Conservation (phyloP, 30 jellyfish, hydroid and myxozoan genomes). For the Aurelia sp. region DNA sequence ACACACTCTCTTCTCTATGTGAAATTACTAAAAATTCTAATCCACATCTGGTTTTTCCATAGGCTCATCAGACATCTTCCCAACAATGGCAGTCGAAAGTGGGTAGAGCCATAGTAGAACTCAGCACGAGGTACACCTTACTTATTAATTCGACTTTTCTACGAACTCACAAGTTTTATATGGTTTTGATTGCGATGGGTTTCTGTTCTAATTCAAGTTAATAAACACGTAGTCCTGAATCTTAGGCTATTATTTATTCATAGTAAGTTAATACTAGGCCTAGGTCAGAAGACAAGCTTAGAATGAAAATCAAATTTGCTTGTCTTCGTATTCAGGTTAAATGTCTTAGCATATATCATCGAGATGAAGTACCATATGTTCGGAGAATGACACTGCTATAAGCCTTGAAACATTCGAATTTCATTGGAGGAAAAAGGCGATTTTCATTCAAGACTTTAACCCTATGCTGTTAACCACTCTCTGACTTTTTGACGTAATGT, state of each 20-base stretch:
- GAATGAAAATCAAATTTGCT: not conserved
- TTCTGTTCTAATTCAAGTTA: not conserved
- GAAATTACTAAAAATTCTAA: not conserved
- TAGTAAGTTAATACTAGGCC: slow-evolving; percentile 31
- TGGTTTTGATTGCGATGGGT: slow-evolving; percentile 18
- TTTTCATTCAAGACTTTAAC: too few relatives aligned
- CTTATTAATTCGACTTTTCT: slow-evolving; percentile 5
- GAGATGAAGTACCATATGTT: too few relatives aligned
- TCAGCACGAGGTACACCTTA: not conserved
- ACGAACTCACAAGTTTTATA: not conserved
- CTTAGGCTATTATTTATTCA: slow-evolving; percentile 1
- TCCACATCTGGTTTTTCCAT: slow-evolving; percentile 13
- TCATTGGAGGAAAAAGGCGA: too few relatives aligned
- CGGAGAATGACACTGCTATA: too few relatives aligned
- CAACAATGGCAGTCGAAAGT: too few relatives aligned
- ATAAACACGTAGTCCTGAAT: not conserved
- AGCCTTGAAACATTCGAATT: too few relatives aligned
- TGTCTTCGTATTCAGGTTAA: too few relatives aligned
- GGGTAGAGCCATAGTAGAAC: too few relatives aligned
- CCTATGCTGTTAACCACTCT: too few relatives aligned
- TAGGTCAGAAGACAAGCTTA: slow-evolving; percentile 52
- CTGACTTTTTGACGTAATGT: too few relatives aligned
- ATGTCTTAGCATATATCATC: too few relatives aligned
- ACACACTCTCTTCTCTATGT: not conserved
- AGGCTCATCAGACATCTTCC: too few relatives aligned